Evolutionary conservation across 2,113 vertebrate genomes (phyloP).

Genomic region (Istiophorus platypterus): DNA sequence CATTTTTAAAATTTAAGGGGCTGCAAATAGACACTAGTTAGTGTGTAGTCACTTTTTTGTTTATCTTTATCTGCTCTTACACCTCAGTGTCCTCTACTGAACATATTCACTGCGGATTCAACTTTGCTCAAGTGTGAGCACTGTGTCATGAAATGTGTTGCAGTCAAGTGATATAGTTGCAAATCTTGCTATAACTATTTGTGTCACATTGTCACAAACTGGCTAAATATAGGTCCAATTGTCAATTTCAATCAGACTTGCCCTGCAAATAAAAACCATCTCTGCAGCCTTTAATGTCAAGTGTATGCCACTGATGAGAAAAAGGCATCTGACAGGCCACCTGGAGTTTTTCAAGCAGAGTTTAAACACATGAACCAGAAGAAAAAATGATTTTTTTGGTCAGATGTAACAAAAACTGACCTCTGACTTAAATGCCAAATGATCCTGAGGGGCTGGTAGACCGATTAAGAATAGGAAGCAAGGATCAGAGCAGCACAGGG

Average conservation of each 20-base stretch:
- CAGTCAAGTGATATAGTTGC: constrained; percentile 3
- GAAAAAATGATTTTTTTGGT: not conserved
- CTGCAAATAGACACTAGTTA: too few species aligned
- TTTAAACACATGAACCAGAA: not conserved
- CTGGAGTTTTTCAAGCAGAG: not conserved
- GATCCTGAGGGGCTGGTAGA: not conserved
- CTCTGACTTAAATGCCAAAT: not conserved
- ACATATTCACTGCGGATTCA: not conserved
- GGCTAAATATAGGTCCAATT: not conserved
- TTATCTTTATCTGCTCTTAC: not conserved
- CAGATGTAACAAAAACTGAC: not conserved
- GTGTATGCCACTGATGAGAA: not conserved
- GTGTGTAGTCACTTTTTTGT: not conserved
- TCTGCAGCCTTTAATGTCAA: not conserved
- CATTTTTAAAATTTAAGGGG: not conserved
- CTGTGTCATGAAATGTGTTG: constrained; percentile 30
- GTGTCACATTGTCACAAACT: not conserved
- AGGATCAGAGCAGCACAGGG: not conserved
- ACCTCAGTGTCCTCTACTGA: not conserved
- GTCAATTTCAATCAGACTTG: not conserved
- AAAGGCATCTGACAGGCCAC: not conserved
- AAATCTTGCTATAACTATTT: not conserved
- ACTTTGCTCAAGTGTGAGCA: not conserved
- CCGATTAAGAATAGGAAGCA: not conserved
- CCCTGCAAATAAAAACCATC: not conserved